phyloP scores from a whole-genome alignment of 1,140 invertebrate species.

The Sarcophaga bullata region DNA sequence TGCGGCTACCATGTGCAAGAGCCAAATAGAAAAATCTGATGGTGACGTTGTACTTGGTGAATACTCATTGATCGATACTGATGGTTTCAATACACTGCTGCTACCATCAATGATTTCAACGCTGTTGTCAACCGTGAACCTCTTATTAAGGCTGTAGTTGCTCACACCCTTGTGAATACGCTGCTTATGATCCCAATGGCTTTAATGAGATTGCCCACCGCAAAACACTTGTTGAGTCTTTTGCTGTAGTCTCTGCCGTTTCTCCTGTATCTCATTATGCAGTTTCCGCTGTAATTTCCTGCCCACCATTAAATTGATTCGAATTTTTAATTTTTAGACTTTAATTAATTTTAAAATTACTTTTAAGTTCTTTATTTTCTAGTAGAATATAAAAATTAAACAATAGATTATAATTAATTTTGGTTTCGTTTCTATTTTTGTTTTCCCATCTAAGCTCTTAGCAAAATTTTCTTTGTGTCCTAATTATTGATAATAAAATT shows the following conservation, averaged over 20 bases:
- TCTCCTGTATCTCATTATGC: conserved; percentile 38
- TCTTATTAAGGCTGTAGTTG: conserved; percentile 57
- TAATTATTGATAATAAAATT: too few relatives aligned
- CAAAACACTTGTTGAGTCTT: conserved; percentile 41
- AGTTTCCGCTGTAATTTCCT: conserved; percentile 52
- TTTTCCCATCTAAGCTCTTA: too few relatives aligned
- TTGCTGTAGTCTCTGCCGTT: conserved; percentile 45
- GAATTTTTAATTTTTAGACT: conserved; percentile 16
- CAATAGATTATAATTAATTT: too few relatives aligned
- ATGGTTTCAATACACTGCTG: conserved; percentile 61
- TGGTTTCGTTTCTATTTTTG: too few relatives aligned
- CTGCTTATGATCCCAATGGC: too few relatives aligned
- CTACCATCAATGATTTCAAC: conserved; percentile 53
- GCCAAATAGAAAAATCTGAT: conserved; percentile 69
- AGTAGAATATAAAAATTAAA: too few relatives aligned
- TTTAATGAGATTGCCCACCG: conserved; percentile 47
- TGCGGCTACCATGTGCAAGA: conserved; percentile 72
- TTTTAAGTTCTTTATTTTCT: too few relatives aligned
- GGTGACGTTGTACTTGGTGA: conserved; percentile 67
- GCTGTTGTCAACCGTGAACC: conserved; percentile 55
- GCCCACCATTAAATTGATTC: conserved; percentile 38
- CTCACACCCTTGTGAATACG: conserved; percentile 44
- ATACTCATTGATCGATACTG: conserved; percentile 67
- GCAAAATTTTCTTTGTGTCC: too few relatives aligned
- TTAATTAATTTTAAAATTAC: neutral